phyloP scores from a whole-genome alignment of 1,140 invertebrate genomes.

The Eueides isabella region DNA sequence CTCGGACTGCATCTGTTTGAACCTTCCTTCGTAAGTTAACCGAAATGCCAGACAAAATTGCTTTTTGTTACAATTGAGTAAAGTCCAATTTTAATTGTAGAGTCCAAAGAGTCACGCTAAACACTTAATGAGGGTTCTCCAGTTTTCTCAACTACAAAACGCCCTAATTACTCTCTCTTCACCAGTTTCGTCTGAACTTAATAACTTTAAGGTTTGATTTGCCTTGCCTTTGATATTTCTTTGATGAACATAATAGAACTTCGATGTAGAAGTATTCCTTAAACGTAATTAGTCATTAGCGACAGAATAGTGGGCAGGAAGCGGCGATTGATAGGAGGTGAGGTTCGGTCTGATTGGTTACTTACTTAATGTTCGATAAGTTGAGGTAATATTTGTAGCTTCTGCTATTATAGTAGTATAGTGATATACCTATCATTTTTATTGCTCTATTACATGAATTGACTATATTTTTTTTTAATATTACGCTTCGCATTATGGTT shows the following conservation, averaged over 20 bases:
- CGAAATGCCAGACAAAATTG: constrained; percentile 34
- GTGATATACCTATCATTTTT: background rate
- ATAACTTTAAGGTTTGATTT: constrained; percentile 42
- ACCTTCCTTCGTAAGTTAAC: constrained; percentile 37
- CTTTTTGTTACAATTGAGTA: constrained; percentile 27
- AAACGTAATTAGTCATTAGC: constrained; percentile 77
- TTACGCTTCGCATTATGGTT: too few relatives aligned
- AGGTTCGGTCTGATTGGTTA: constrained; percentile 52
- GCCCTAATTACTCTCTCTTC: constrained; percentile 42
- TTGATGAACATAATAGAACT: constrained; percentile 50
- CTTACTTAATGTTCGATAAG: constrained; percentile 10
- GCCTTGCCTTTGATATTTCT: constrained; percentile 26
- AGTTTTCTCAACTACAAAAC: constrained; percentile 44
- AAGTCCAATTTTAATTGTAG: constrained; percentile 35
- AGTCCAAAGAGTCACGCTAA: constrained; percentile 51
- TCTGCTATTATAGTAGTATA: background rate
- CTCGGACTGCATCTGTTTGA: constrained; percentile 30
- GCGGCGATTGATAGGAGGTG: constrained; percentile 65
- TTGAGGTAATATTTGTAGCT: background rate
- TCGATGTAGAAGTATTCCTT: constrained; percentile 61
- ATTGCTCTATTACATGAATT: background rate
- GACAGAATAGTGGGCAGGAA: constrained; percentile 66
- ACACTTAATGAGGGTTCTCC: constrained; percentile 68
- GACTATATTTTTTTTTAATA: background rate
- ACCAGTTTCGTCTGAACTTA: background rate